These are phyloP conservation scores for Onychomys leucogaster DNA, from an alignment of 2,797 vertebrate genomes.

Conservation along the genomic window DNA sequence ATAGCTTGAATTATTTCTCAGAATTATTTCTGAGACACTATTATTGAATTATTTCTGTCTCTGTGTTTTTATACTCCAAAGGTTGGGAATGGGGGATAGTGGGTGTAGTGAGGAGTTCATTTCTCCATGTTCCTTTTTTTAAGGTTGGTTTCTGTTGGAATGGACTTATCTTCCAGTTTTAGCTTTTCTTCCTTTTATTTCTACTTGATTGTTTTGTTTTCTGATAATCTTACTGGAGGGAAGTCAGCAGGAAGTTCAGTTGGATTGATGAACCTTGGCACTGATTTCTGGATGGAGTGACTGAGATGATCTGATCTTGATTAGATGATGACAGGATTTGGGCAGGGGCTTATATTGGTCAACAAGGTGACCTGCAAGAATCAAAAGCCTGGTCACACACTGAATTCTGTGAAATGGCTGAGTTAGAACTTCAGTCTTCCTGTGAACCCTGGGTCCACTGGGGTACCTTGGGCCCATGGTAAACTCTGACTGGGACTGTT, in stretches of 20 bases:
- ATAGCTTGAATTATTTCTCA: neutral
- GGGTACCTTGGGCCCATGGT: too few relatives aligned
- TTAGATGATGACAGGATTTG: neutral
- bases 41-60: neutral
- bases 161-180: neutral
- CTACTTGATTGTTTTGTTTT: neutral
- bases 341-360: neutral
- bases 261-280: neutral
- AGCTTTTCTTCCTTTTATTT: neutral
- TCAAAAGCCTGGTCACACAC: neutral
- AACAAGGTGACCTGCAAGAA: too few relatives aligned
- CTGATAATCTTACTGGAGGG: neutral
- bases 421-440: neutral
- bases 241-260: neutral
- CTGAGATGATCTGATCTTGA: neutral
- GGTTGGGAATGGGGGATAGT: neutral
- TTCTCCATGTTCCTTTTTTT: neutral
- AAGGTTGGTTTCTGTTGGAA: neutral
- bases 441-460: neutral
- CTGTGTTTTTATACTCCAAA: neutral
- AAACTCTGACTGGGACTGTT: neutral
- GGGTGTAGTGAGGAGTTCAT: neutral
- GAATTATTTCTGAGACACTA: neutral
- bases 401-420: neutral
- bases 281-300: neutral